Evolutionary conservation across 2,113 vertebrate species (phyloP), one percentile per base, ranked within the genome.

Genomic region (Chrysemys picta): DNA sequence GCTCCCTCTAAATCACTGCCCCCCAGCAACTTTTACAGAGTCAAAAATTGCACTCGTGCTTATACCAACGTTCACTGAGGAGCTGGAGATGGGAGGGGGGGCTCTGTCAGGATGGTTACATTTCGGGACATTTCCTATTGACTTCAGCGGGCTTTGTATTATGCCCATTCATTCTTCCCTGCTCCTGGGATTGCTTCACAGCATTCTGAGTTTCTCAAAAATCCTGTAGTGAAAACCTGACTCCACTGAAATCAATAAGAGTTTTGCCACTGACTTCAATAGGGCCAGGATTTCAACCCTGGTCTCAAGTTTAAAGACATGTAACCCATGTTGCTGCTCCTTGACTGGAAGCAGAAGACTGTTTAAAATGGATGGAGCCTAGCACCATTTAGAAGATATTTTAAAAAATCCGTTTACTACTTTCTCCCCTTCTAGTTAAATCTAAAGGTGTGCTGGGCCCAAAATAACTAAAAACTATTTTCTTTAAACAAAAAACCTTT

Each of bases 1-100:
- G 96, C 96, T 97, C 96, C 97, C 81, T 7, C 96, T 97, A 97
- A 97, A 97, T 96, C 96, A 96, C 96, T 97, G 96, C 84, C 93
- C 96, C 96, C 82, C 91, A 95, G 93, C 96, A 96, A 95, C 89
- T 95, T 96, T 96, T 95, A 94, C 94, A 97, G 96, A 65, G 89
- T 96, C 88, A 97, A 92, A 97, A 96, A 95, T 96, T 92, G 88
- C 96, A 97, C 80, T 93, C 85, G 85, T 95, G 75, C 88, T 97
- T 94, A 94, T 90, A 95, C 91, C 75, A 94, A 95, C 65, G 94
- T 94, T 95, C 92, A 95, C 75, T 59, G 76, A 91, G 94, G 85
- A 96, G 88, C 88, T 42, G 92, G 90, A 89, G 89, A 95, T 2
- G 4, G 89, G 17, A 35, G 35, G 17, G 17, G 17, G 35, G 17